Evolutionary conservation across 2,888 invertebrate species (phyloP), one percentile per base, ranked within the genome.

Genomic region (Nasonovia ribisnigri): DNA sequence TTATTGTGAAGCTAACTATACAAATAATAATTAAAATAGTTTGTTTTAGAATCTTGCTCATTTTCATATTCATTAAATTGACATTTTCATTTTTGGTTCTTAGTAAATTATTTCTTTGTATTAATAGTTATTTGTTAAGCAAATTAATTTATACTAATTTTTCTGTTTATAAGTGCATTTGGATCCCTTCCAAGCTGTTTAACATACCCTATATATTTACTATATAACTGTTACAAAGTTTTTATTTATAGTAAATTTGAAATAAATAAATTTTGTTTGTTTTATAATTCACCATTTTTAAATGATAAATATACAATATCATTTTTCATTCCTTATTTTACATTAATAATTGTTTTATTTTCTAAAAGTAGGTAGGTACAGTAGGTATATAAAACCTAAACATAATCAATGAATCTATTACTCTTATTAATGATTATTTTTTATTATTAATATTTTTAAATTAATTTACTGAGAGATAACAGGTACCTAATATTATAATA

Each of bases 101-200:
- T 54, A 26, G 1, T 86, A 46, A 86, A 86, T 26, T 57, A 36
- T 77, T 36, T 77, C 26, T 92, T 36, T 46, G 13, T 92, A 57
- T 89, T 89, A 92, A 84, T 57, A 54, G 16, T 54, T 24, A 20
- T 54, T 54, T 77, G 3, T 92, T 92, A 20, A 84, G 88, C 26
- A 84, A 89, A 51, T 92, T 77, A 6, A 43, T 51, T 43, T n/a
- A 36, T 36, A 48, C 5, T 46, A 20, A 48, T 48, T 84, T 57
- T 20, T 91, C 10, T 43, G n/a, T 54, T 42, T 24, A 51, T 36
- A 77, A 46, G 84, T 54, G 2, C 11, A 54, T 88, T 91, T 92
- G 54, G 88, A 92, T 54, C n/a, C 16, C n/a, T 92, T 89, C 77
- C 92, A 92, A 89, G 20, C 8, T 84, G 26, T 57, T 24, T 43